Evolutionary conservation across 2,797 vertebrate genomes (phyloP).

Genomic region (Sphenopsis melanotis): DNA sequence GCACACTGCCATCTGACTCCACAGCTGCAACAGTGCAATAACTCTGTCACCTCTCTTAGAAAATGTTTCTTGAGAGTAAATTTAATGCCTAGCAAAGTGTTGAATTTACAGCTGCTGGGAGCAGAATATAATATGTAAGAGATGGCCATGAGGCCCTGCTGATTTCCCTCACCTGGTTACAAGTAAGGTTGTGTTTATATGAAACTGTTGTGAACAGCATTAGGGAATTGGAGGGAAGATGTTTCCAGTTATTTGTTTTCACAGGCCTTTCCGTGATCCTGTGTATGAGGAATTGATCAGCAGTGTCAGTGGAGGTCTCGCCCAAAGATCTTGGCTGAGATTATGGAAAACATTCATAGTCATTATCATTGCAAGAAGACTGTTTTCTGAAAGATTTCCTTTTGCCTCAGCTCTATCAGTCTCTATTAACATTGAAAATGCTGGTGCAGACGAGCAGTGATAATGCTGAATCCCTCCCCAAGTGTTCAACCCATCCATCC

Average conservation of each 20-base stretch:
- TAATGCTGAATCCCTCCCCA: background rate
- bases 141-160: background rate
- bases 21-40: constrained; percentile 57
- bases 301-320: background rate
- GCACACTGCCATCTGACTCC: constrained; percentile 35
- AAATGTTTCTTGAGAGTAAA: constrained; percentile 57
- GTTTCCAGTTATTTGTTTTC: constrained; percentile 2
- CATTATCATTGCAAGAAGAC: background rate
- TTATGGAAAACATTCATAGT: background rate
- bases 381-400: background rate
- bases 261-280: background rate
- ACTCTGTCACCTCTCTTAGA: constrained; percentile 53
- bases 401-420: background rate
- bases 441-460: background rate
- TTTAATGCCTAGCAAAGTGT: constrained; percentile 46
- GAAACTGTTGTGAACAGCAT: background rate
- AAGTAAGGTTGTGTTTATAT: constrained; percentile 9
- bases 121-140: constrained; percentile 24
- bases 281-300: background rate
- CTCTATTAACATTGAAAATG: background rate
- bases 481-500: background rate
- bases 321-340: background rate
- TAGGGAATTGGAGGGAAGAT: constrained; percentile 12
- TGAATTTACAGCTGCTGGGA: constrained; percentile 48
- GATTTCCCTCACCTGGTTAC: constrained; percentile 46